phyloP scores from a whole-genome alignment of 1,140 invertebrate genomes.

The Harpegnathos saltator region DNA sequence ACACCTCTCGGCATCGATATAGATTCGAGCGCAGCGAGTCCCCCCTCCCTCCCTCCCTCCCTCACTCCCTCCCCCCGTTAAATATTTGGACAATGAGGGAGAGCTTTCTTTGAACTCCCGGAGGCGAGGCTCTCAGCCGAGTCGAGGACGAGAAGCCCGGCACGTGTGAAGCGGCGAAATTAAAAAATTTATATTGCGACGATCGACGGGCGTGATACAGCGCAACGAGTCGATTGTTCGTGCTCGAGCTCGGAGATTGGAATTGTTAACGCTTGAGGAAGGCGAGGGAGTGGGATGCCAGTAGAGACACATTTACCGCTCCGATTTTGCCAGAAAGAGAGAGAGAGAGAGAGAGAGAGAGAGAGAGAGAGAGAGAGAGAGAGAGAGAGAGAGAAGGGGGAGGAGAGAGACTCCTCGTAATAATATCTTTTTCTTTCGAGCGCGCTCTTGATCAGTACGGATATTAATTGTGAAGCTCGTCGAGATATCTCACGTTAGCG shows the following conservation, averaged over 20 bases:
- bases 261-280: slow-evolving; percentile 11
- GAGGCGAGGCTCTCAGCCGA: neutral
- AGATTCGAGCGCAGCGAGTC: slow-evolving; percentile 20
- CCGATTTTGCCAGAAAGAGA: too few species aligned
- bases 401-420: too few species aligned
- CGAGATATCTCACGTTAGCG: neutral
- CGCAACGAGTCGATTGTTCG: slow-evolving; percentile 33
- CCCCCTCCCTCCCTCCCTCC: too few species aligned
- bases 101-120: slow-evolving; percentile 17
- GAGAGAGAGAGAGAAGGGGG: too few species aligned
- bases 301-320: too few species aligned
- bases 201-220: neutral
- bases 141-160: neutral
- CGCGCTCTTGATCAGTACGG: neutral
- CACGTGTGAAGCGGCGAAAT: slow-evolving; percentile 40
- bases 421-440: too few species aligned
- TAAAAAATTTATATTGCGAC: slow-evolving; percentile 41
- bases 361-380: too few species aligned
- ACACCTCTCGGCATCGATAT: slow-evolving; percentile 39
- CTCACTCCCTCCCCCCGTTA: neutral
- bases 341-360: too few species aligned
- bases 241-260: neutral
- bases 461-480: neutral
- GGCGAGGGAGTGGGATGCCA: too few species aligned
- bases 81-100: slow-evolving; percentile 48